phyloP scores from a whole-genome alignment of 2,797 vertebrate genomes.

The Tinamus major region DNA sequence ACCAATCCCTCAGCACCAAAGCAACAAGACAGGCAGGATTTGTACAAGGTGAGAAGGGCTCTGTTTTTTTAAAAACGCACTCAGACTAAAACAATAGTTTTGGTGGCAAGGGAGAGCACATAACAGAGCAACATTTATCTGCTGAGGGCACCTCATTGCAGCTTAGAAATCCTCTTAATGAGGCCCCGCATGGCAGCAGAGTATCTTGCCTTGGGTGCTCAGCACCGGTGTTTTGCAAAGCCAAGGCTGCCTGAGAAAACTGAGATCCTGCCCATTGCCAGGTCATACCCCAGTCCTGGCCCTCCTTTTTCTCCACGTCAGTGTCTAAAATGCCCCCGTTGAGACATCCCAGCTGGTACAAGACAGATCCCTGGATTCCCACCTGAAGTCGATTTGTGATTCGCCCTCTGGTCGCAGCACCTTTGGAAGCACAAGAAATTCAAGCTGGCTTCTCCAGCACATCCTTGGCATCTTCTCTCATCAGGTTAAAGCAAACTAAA shows the following conservation, averaged over 20 bases:
- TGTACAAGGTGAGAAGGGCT: not conserved
- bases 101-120: not conserved
- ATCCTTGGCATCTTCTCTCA: not conserved
- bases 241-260: not conserved
- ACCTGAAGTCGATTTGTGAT: not conserved
- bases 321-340: not conserved
- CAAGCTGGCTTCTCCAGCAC: not conserved
- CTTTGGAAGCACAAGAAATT: not conserved
- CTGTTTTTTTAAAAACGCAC: not conserved
- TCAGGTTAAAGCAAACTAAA: not conserved
- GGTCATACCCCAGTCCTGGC: not conserved
- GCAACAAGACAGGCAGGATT: not conserved
- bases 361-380: not conserved
- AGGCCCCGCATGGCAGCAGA: not conserved
- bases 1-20: not conserved
- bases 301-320: not conserved
- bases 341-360: rapidly evolving
- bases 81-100: not conserved
- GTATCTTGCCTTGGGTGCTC: not conserved
- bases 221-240: not conserved
- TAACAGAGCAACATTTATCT: not conserved
- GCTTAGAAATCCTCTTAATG: not conserved
- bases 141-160: not conserved
- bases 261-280: not conserved
- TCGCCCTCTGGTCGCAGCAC: slow-evolving; percentile 5